Percentiles rank a stretch among this genome's conserved stretches.
phyloP scores from a whole-genome alignment of 2,113 vertebrate genomes.

The Grammomys surdaster region DNA sequence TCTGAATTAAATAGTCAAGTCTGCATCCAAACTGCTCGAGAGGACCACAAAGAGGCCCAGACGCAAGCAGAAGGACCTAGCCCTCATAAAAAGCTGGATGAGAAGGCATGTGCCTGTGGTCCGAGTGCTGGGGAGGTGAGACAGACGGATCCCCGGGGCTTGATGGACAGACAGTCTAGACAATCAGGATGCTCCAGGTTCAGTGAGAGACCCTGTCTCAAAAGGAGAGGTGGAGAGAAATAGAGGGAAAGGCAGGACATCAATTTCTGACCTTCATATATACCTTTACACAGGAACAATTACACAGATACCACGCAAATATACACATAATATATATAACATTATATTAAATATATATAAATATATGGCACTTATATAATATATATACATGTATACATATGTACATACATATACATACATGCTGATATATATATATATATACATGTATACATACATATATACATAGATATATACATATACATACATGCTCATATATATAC shows the following conservation, averaged over 20 bases:
- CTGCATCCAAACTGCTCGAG: neutral
- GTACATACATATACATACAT: too few relatives aligned
- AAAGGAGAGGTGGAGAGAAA: neutral
- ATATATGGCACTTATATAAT: neutral
- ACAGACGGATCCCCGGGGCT: neutral
- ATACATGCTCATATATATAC: too few relatives aligned
- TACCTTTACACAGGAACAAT: neutral
- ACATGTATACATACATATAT: too few relatives aligned
- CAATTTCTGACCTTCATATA: neutral
- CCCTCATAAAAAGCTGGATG: neutral
- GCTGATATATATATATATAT: too few relatives aligned
- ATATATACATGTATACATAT: too few relatives aligned
- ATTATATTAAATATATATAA: neutral
- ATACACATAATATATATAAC: neutral
- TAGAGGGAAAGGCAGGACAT: neutral
- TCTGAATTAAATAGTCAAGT: neutral
- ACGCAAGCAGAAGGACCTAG: too few relatives aligned
- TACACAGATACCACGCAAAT: neutral
- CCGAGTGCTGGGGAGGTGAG: neutral
- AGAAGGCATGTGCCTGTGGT: neutral
- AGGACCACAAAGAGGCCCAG: neutral
- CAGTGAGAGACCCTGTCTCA: neutral
- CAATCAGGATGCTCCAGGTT: neutral
- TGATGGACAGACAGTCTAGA: neutral
- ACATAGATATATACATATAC: neutral